Evolutionary conservation across 2,113 vertebrate genomes (phyloP).

Genomic region (Ophiodon elongatus): DNA sequence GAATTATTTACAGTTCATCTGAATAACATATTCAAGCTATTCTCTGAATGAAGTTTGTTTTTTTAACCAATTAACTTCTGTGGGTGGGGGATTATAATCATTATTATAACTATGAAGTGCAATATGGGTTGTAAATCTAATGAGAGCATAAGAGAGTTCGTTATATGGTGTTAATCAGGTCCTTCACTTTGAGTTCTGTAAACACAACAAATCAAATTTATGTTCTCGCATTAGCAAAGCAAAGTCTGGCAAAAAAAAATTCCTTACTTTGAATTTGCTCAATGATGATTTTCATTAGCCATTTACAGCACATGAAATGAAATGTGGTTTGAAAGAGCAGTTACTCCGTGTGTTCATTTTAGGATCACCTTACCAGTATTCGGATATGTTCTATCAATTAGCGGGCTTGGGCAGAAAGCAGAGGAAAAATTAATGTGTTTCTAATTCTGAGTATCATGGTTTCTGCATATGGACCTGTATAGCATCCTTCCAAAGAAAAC

Average conservation of each 20-base stretch:
- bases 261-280: conserved; percentile 29
- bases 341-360: conserved; percentile 61
- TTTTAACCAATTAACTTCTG: conserved; percentile 26
- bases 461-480: conserved; percentile 74
- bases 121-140: conserved; percentile 57
- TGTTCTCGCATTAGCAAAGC: conserved; percentile 23
- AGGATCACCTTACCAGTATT: conserved; percentile 73
- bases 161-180: conserved; percentile 42
- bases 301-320: conserved; percentile 27
- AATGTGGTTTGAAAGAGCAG: conserved; percentile 46
- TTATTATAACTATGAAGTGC: conserved; percentile 28
- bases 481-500: conserved; percentile 83
- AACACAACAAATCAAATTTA: conserved; percentile 63
- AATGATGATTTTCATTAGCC: conserved; percentile 49
- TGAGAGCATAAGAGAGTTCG: conserved; percentile 29
- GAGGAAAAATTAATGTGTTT: conserved; percentile 78
- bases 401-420: conserved; percentile 72
- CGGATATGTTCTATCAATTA: conserved; percentile 82
- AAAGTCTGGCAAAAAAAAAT: conserved; percentile 18
- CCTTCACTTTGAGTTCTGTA: conserved; percentile 45
- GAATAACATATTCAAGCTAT: conserved; percentile 27
- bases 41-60: conserved; percentile 40
- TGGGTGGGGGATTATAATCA: conserved; percentile 19
- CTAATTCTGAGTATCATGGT: conserved; percentile 78
- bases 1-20: conserved; percentile 34